Conservation (phyloP, 2,113 vertebrate species). For the Corapipo altera region DNA sequence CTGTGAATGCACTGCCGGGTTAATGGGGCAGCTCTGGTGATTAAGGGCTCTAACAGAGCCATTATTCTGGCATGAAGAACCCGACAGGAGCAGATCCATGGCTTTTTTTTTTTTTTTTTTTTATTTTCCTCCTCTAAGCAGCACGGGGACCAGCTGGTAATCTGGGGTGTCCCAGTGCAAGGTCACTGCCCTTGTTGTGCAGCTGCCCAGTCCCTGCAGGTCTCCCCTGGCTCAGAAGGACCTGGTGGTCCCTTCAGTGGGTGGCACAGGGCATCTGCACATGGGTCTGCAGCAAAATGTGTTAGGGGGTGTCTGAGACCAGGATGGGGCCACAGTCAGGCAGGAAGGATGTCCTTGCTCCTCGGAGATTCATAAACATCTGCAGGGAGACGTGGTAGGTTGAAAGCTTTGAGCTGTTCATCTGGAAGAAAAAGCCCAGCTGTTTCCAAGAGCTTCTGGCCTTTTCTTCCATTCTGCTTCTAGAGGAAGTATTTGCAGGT, state of each 20-base stretch:
- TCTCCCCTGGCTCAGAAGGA: neutral
- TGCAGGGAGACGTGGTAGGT: neutral
- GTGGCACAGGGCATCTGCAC: fast-evolving
- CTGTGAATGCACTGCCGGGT: neutral
- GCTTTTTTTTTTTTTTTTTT: neutral
- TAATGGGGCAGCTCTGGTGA: neutral
- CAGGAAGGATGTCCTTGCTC: neutral
- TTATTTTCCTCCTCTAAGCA: neutral
- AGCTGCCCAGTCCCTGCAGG: neutral
- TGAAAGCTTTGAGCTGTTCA: neutral
- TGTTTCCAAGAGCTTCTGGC: fast-evolving
- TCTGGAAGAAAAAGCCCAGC: neutral
- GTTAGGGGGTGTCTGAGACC: fast-evolving
- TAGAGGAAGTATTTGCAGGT: neutral
- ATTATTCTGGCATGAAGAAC: neutral
- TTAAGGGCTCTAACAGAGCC: neutral
- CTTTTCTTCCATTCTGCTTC: neutral
- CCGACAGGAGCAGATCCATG: fast-evolving
- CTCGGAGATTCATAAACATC: too few species aligned
- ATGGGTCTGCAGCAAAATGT: neutral
- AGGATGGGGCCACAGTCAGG: neutral
- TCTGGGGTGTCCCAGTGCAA: neutral
- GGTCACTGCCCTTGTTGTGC: neutral
- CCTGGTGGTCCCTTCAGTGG: neutral
- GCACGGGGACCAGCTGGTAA: fast-evolving